Evolutionary conservation across 2,797 vertebrate genomes (phyloP).

Genomic region (Silurus aristotelis): DNA sequence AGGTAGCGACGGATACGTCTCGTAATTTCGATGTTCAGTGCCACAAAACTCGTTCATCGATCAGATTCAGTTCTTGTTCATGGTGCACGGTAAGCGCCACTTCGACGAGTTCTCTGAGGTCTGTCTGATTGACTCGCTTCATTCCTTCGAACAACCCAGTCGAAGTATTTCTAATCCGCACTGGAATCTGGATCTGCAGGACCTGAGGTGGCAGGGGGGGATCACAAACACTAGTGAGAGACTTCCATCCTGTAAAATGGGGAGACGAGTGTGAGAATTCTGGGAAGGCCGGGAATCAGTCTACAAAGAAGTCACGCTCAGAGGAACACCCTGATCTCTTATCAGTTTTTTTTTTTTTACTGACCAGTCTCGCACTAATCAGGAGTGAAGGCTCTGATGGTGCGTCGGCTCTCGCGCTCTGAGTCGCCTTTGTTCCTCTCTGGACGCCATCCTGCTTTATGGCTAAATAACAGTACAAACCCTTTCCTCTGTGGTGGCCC

Average conservation of each 20-base stretch:
- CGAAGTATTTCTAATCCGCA: not conserved
- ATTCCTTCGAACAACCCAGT: not conserved
- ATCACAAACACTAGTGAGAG: not conserved
- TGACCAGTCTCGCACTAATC: not conserved
- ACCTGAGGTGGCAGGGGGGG: too few species aligned
- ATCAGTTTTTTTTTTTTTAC: not conserved
- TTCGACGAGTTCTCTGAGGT: not conserved
- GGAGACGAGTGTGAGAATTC: not conserved
- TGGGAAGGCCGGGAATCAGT: not conserved
- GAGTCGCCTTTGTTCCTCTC: constrained; percentile 3
- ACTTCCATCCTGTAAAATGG: not conserved
- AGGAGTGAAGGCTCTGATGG: not conserved
- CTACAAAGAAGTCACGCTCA: not conserved
- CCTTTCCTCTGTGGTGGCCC: constrained; percentile 41
- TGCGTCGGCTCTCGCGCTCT: not conserved
- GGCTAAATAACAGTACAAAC: constrained; percentile 56
- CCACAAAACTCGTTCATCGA: too few species aligned
- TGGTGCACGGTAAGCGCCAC: not conserved
- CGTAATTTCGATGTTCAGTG: too few species aligned
- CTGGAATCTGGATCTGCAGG: not conserved
- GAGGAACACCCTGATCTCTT: not conserved
- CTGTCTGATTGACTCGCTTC: not conserved
- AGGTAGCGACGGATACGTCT: too few species aligned
- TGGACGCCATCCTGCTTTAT: constrained; percentile 55
- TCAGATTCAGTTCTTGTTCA: too few species aligned